phyloP scores from a whole-genome alignment of 2,113 vertebrate species.

The Physeter macrocephalus region DNA sequence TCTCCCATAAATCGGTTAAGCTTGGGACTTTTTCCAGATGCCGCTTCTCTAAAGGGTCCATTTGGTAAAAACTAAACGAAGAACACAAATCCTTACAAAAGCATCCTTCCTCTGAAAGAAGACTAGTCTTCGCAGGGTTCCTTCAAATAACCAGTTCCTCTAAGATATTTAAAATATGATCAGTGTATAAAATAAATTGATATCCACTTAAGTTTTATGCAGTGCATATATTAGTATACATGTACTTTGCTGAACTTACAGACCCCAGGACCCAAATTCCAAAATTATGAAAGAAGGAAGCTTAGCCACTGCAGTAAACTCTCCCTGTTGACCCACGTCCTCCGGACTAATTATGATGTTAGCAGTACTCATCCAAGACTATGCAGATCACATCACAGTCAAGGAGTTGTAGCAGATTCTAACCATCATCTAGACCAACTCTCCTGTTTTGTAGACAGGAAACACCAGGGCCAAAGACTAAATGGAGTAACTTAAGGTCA shows the following conservation, averaged over 20 bases:
- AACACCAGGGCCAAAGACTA: background rate
- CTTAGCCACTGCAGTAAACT: background rate
- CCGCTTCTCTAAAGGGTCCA: background rate
- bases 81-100: background rate
- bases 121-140: background rate
- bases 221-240: background rate
- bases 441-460: background rate
- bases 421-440: background rate
- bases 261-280: background rate
- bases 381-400: background rate
- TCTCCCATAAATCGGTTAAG: background rate
- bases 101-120: background rate
- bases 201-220: background rate
- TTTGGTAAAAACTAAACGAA: background rate
- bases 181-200: constrained; percentile 7
- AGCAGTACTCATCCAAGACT: background rate
- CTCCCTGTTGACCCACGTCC: background rate
- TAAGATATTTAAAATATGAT: constrained; percentile 38
- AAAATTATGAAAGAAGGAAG: background rate
- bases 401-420: background rate
- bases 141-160: constrained; percentile 10
- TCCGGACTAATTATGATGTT: background rate
- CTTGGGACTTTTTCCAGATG: background rate
- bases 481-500: background rate
- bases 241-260: background rate